Base-by-base conservation (phyloP, 2,888 invertebrate genomes). In the Drosophila borborema region DNA sequence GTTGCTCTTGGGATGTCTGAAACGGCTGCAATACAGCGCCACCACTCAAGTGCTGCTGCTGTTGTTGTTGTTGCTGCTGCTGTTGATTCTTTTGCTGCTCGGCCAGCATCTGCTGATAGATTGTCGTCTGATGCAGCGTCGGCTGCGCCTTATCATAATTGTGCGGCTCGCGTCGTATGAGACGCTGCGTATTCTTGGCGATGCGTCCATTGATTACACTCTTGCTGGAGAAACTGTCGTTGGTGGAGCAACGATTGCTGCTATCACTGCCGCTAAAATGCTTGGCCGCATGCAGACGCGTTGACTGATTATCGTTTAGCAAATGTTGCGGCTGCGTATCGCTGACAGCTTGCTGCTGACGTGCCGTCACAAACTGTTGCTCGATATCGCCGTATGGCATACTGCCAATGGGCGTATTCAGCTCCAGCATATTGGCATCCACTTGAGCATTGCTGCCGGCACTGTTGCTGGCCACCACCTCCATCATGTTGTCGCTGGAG, bases 141-240 rank as follows among this genome's bases (percentile, higher is more conserved):
- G 93, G 93, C 77, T 92, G 92, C 18, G 92, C 92, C 86, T 93
- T 93, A 73, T 93, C 93, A 65, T 93, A 93, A 69, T 93, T 93
- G 66, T 93, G 93, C n/a, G 93, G 93, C 79, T 93, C 93, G 8
- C 93, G 91, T 38, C 92, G 91, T 64, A 82, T 89, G 0, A 90
- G 90, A 46, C 92, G 82, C 65, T 91, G 91, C 9, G 87, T 89
- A 49, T 74, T 91, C 72, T 93, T 93, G 2, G 92, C 91, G 66
- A 93, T 84, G 16, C 93, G 92, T 31, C 93, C 93, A 54, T 92
- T 93, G 41, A 92, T 91, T 34, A 93, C 92, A 55, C 91, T 91
- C 71, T 92, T 90, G 40, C 74, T 78, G 38, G 87, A 80, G 63
- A 83, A 87, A 41, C 74, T 81, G 38, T 83, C 87, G 68, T 67